Conservation (phyloP, 2,888 invertebrate genomes). For the Orthosia gothica region DNA sequence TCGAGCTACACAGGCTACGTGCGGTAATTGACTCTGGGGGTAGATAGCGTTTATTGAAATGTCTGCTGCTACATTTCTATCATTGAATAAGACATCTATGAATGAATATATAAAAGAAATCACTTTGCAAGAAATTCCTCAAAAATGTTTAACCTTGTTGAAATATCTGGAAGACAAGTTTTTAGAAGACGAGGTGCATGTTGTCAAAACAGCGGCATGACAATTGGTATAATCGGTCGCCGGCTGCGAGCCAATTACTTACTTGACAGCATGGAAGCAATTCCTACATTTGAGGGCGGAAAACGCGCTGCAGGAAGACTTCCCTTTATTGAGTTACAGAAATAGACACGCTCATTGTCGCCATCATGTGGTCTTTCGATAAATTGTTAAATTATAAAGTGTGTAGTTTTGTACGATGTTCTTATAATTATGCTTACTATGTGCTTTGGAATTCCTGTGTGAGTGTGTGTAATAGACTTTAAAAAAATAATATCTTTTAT, state of each 20-base stretch:
- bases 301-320: slow-evolving; percentile 89
- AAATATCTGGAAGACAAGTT: slow-evolving; percentile 44
- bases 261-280: slow-evolving; percentile 90
- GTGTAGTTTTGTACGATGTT: not conserved
- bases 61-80: slow-evolving; percentile 1
- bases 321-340: slow-evolving; percentile 88
- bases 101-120: slow-evolving; percentile 1
- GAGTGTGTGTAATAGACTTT: not conserved
- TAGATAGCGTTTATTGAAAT: slow-evolving; percentile 56
- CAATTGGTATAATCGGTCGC: slow-evolving; percentile 90
- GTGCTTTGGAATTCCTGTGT: not conserved
- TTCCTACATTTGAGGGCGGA: slow-evolving; percentile 91
- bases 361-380: slow-evolving; percentile 61
- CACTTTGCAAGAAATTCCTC: not conserved
- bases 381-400: slow-evolving; percentile 14
- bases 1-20: slow-evolving; percentile 58
- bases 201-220: slow-evolving; percentile 90
- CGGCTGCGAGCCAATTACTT: slow-evolving; percentile 90
- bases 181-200: slow-evolving; percentile 75
- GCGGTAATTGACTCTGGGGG: slow-evolving; percentile 72
- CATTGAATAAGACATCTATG: slow-evolving; percentile 1
- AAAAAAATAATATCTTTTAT: not conserved
- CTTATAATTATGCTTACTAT: slow-evolving; percentile 4
- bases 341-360: slow-evolving; percentile 80
- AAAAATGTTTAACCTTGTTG: slow-evolving; percentile 11